Conservation (phyloP, 2,888 invertebrate genomes). For the Uropetala carovei region DNA sequence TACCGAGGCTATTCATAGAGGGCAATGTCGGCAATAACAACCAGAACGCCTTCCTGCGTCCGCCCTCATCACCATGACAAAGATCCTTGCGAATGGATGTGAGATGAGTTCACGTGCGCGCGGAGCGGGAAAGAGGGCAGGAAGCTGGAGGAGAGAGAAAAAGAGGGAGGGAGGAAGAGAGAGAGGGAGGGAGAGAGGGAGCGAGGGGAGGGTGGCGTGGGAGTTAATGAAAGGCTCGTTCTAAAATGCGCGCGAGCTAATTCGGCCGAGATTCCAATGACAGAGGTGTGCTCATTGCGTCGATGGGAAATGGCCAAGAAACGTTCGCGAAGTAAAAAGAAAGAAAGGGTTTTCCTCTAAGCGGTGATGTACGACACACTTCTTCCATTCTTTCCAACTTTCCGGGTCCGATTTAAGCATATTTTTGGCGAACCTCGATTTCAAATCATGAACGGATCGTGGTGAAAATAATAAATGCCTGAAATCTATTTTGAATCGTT, state of each 20-base stretch:
- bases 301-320: no score
- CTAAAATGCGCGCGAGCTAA: slow-evolving; percentile 12
- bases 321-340: no score
- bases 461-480: no score
- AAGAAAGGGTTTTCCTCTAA: no score
- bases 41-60: slow-evolving; percentile 21
- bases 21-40: slow-evolving; percentile 33
- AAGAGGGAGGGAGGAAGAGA: background rate
- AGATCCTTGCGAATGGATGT: slow-evolving; percentile 25
- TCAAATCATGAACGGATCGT: no score
- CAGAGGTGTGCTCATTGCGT: no score
- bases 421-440: no score
- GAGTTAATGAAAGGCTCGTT: slow-evolving; percentile 11
- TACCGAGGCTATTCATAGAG: slow-evolving; percentile 37
- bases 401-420: no score
- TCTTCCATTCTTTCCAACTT: no score
- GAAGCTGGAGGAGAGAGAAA: background rate
- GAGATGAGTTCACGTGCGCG: background rate
- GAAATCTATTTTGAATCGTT: no score
- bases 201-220: background rate
- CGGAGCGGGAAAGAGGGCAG: background rate
- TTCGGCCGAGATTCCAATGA: background rate
- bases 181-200: background rate
- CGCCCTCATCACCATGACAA: slow-evolving; percentile 49
- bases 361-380: no score